A percentile compares a stretch with the other conserved stretches of the same genome.
phyloP scores from a whole-genome alignment of 1,140 invertebrate genomes.

The Drosophila seguyi region DNA sequence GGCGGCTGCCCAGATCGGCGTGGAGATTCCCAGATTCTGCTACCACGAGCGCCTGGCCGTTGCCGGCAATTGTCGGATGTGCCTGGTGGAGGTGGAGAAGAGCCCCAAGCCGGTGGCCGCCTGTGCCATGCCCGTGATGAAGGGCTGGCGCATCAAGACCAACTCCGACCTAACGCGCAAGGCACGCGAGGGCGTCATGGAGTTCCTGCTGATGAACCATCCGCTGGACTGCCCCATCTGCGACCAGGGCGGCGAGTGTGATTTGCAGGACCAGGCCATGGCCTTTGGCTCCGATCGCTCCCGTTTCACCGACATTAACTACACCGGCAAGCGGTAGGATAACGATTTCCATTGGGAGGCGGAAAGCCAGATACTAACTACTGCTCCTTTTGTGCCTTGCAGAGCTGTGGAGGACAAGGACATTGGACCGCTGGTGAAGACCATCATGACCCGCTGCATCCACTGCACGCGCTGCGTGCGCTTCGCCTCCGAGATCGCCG shows the following conservation, averaged over 20 bases:
- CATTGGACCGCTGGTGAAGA: slow-evolving; percentile 98
- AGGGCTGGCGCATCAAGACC: slow-evolving; percentile 97
- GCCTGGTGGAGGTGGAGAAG: slow-evolving; percentile 99
- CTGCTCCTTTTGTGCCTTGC: slow-evolving; percentile 5
- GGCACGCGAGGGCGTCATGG: slow-evolving; percentile 99
- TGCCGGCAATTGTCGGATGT: slow-evolving; percentile 99
- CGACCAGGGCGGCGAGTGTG: slow-evolving; percentile 99
- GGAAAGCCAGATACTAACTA: neutral
- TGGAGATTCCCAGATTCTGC: slow-evolving; percentile 99
- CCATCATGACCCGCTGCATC: slow-evolving; percentile 99
- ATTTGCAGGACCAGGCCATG: slow-evolving; percentile 99
- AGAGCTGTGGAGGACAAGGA: slow-evolving; percentile 99
- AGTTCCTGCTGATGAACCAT: slow-evolving; percentile 99
- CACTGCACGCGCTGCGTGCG: slow-evolving; percentile 99
- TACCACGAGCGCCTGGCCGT: slow-evolving; percentile 99
- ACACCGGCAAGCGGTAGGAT: slow-evolving; percentile 94
- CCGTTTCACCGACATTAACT: slow-evolving; percentile 96
- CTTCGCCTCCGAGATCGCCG: slow-evolving; percentile 98
- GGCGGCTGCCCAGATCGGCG: slow-evolving; percentile 97
- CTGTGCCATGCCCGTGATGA: slow-evolving; percentile 99
- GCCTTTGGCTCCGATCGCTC: slow-evolving; percentile 99
- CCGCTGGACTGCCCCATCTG: slow-evolving; percentile 99
- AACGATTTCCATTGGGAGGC: no score
- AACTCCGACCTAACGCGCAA: slow-evolving; percentile 97
- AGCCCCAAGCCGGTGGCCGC: slow-evolving; percentile 97